These are phyloP conservation scores for Trididemnum clinides DNA, from an alignment of 23 tunicate species.

Conservation along the genomic window DNA sequence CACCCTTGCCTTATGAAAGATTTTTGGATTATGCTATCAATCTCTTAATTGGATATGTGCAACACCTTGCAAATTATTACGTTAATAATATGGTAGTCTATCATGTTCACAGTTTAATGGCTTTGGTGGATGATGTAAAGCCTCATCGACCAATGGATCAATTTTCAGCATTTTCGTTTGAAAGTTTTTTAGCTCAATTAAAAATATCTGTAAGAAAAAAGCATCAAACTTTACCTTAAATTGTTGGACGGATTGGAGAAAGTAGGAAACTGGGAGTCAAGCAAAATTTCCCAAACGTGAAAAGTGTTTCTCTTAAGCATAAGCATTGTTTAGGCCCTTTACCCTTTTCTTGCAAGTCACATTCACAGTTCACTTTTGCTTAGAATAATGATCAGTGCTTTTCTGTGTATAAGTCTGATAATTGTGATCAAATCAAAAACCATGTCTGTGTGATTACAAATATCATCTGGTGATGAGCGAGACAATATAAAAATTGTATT, in stretches of 20 bases:
- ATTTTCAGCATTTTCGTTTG: constrained; percentile 11
- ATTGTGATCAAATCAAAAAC: not conserved
- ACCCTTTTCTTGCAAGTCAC: not conserved
- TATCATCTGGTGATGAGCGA: not conserved
- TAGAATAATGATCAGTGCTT: not conserved
- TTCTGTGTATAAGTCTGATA: not conserved
- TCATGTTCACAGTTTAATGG: not conserved
- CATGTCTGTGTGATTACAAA: not conserved
- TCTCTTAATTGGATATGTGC: not conserved
- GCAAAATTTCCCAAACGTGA: too few species aligned
- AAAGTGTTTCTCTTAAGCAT: not conserved
- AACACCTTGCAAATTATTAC: not conserved
- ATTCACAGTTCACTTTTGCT: not conserved
- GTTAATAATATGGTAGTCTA: not conserved
- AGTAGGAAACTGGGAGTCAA: not conserved
- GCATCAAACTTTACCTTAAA: not conserved
- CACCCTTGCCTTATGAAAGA: not conserved
- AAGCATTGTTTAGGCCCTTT: not conserved
- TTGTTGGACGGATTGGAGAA: too few species aligned
- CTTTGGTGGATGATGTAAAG: not conserved
- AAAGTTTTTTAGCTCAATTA: constrained; percentile 13
- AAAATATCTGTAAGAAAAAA: constrained; percentile 8
- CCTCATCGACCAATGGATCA: constrained; percentile 15
- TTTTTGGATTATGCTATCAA: not conserved
- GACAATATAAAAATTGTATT: not conserved